Evolutionary conservation across 2,113 vertebrate genomes (phyloP), one percentile per base, ranked within the genome.

Genomic region (Psammodynastes pulverulentus): DNA sequence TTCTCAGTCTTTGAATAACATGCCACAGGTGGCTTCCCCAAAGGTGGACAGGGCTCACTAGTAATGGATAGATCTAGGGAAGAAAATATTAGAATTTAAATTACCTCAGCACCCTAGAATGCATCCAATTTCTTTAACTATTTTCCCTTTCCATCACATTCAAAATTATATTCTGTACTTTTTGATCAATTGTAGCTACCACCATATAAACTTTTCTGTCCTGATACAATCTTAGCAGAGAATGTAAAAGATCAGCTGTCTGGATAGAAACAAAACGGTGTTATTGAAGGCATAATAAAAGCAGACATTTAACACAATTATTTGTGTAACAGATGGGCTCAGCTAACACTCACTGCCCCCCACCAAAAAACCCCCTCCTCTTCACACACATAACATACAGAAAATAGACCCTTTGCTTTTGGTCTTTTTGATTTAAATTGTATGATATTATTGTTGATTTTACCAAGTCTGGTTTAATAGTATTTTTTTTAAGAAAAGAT

Each of bases 151-250:
- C n/a, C 2, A 72, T 72, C 62, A 34, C 5, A 72, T 72, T 72
- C n/a, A 72, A 72, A 34, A 34, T 15, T 6, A 34, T 17, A 72
- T 34, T 72, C 1, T 72, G 13, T 17, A 72, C 17, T 29, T 72
- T 72, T 34, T 72, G 62, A 34, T 34, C 62, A 72, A 72, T 72
- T 34, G n/a, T 17, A 72, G 12, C 13, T 72, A 72, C n/a, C n/a
- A 93, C 95, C 94, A 96, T 93, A 90, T 94, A 96, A 92, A 92
- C 96, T 96, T 96, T 94, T 94, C 92, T 46, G n/a, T 86, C 24
- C 26, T 5, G 2, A 29, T 49, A 49, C 43, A 26, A 86, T 15
- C 4, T 24, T 19, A 96, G 72, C 49, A 94, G 94, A 94, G 93
- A 93, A 56, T 89, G 92, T 93, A 93, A 93, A 96, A 94, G 91